Conservation (phyloP, 2,113 vertebrate genomes). For the Sturnus vulgaris region DNA sequence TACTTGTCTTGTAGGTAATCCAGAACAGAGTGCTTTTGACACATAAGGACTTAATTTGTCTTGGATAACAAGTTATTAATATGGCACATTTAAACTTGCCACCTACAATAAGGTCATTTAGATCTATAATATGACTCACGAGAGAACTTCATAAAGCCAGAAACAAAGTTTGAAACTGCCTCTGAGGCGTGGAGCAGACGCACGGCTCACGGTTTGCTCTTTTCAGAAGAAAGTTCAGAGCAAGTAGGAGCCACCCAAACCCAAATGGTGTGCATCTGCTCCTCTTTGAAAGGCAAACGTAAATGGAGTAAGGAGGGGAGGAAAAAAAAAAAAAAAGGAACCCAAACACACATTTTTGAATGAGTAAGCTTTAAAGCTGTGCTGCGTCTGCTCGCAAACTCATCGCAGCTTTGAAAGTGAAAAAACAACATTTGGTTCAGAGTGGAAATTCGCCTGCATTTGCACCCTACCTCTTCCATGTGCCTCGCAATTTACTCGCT, state of each 20-base stretch:
- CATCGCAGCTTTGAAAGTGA: conserved; percentile 17
- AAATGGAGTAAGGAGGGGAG: not conserved
- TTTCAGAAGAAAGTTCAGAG: not conserved
- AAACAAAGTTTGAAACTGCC: conserved; percentile 17
- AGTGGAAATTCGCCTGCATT: not conserved
- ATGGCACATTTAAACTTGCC: conserved; percentile 78
- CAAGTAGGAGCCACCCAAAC: conserved; percentile 8
- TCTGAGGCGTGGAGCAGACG: not conserved
- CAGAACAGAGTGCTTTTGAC: conserved; percentile 77
- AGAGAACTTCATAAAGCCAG: conserved; percentile 49
- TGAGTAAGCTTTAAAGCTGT: conserved; percentile 24
- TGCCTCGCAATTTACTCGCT: not conserved
- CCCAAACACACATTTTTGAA: conserved; percentile 25
- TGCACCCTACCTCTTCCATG: conserved; percentile 18
- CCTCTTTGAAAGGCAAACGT: conserved; percentile 38
- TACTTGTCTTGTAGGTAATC: conserved; percentile 82
- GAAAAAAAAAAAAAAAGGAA: not conserved
- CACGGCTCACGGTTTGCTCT: not conserved
- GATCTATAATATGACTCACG: conserved; percentile 49
- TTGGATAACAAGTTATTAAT: conserved; percentile 82
- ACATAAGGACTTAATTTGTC: conserved; percentile 83
- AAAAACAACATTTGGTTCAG: conserved; percentile 38
- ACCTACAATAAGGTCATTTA: conserved; percentile 73
- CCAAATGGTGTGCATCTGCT: not conserved
- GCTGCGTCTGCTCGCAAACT: conserved; percentile 42